Percentiles rank a stretch among this genome's conserved stretches.
Conservation (phyloP, 2,113 vertebrate genomes). For the Neoarius graeffei region DNA sequence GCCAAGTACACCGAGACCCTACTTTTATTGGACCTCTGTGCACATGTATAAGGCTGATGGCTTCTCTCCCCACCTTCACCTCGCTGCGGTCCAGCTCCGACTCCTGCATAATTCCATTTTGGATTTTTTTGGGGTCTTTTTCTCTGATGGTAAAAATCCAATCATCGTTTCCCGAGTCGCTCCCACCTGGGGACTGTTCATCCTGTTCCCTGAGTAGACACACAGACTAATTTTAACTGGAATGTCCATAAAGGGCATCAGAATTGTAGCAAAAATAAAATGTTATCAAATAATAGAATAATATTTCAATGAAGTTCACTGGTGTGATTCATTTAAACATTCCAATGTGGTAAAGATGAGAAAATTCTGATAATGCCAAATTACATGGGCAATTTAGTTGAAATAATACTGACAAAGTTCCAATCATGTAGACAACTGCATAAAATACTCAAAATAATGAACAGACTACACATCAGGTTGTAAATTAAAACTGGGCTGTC, state of each 20-base stretch:
- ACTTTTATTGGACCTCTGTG: background rate
- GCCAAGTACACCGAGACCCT: background rate
- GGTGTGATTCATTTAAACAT: background rate
- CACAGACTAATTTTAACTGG: constrained; percentile 5
- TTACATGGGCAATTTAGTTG: background rate
- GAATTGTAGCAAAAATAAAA: background rate
- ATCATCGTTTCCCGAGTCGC: constrained; percentile 71
- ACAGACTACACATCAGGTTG: background rate
- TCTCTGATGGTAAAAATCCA: constrained; percentile 93
- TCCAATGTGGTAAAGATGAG: background rate
- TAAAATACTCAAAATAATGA: background rate
- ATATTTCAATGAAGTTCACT: too few relatives aligned
- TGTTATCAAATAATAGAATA: too few relatives aligned
- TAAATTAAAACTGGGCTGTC: background rate
- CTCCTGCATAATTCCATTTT: constrained; percentile 78
- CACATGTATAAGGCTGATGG: background rate
- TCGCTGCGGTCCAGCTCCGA: constrained; percentile 74
- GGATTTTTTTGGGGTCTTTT: constrained; percentile 79
- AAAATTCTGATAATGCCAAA: background rate
- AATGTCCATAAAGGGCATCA: background rate
- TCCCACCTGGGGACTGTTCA: constrained; percentile 81
- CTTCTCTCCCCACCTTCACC: constrained; percentile 52
- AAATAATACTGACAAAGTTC: background rate
- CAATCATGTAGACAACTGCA: background rate
- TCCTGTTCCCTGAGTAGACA: constrained; percentile 79